Evolutionary conservation across 1,140 invertebrate genomes (phyloP).

Genomic region (Atta colombica): DNA sequence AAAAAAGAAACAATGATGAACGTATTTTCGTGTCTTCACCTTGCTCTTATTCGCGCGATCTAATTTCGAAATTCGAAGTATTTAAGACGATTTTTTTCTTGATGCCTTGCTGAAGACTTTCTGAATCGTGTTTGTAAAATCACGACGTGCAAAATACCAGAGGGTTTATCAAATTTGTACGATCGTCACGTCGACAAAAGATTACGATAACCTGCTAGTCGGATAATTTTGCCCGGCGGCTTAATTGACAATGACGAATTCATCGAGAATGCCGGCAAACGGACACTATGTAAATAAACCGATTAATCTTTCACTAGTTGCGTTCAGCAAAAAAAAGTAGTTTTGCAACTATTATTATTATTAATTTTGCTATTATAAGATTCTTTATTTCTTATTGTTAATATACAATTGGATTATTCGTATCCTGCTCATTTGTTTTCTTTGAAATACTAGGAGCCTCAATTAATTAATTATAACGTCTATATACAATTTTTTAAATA

Average conservation of each 20-base stretch:
- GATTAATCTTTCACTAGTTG: background rate
- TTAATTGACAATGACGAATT: conserved; percentile 52
- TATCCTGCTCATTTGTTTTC: too few species aligned
- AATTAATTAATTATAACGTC: too few species aligned
- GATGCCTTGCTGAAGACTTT: background rate
- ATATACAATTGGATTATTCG: too few species aligned
- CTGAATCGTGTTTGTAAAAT: background rate
- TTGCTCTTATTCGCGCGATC: background rate
- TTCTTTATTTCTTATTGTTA: too few species aligned
- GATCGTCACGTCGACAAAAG: background rate
- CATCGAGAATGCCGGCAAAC: conserved; percentile 25
- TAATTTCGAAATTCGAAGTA: background rate
- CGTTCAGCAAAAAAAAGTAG: too few species aligned
- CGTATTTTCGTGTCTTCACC: background rate
- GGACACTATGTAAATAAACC: conserved; percentile 17
- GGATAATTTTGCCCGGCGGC: background rate
- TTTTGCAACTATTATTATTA: too few species aligned
- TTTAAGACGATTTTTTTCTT: conserved; percentile 3
- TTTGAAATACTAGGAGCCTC: too few species aligned
- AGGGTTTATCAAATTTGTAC: conserved; percentile 25
- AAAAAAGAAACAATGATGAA: background rate
- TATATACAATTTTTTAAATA: too few species aligned
- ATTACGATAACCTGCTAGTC: conserved; percentile 26
- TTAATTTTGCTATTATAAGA: too few species aligned
- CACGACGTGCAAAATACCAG: background rate